Evolutionary conservation across 2,113 vertebrate species (phyloP), one percentile per base, ranked within the genome.

Genomic region (Colius striatus): DNA sequence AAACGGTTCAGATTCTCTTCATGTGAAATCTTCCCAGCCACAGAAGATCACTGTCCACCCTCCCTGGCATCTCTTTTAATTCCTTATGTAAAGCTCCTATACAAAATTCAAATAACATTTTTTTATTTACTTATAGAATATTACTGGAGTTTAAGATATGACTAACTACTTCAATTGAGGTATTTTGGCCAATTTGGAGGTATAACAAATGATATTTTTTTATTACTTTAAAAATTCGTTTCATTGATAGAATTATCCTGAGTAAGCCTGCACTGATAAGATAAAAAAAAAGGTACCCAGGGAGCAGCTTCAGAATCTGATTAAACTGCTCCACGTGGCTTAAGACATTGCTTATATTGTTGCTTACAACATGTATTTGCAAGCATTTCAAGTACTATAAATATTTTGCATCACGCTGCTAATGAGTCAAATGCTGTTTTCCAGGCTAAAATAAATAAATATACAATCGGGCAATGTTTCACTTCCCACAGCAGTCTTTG

Each of bases 361-460:
- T 91, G 27, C 26, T 36, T 65, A 55, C 83, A 95, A 87, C 54
- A 77, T 0, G 1, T 19, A 90, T 66, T 82, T 72, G 29, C 60
- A 90, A 77, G 66, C 41, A 89, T 72, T 95, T 90, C 70, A 82
- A 90, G 70, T 19, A 87, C 62, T 87, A 66, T 78, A 94, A 95
- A 79, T 81, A 89, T 71, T 93, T 90, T 85, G 61, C 32, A 84
- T 84, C 70, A 38, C 20, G 11, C 79, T 93, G 82, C 73, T 53
- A 94, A 55, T 65, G 90, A 97, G 83, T 92, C 79, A 88, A 87
- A 84, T 34, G 29, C 60, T 86, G 65, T 61, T 94, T 93, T 93
- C 53, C 70, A 50, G 57, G 51, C 45, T 74, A 87, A 93, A 95
- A 82, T 65, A 90, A 75, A 86, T 53, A 92, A 89, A 95, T n/a